Evolutionary conservation across 2,888 invertebrate species (phyloP), one percentile per base, ranked within the genome.

Genomic region (Branchipolynoe longqiensis): DNA sequence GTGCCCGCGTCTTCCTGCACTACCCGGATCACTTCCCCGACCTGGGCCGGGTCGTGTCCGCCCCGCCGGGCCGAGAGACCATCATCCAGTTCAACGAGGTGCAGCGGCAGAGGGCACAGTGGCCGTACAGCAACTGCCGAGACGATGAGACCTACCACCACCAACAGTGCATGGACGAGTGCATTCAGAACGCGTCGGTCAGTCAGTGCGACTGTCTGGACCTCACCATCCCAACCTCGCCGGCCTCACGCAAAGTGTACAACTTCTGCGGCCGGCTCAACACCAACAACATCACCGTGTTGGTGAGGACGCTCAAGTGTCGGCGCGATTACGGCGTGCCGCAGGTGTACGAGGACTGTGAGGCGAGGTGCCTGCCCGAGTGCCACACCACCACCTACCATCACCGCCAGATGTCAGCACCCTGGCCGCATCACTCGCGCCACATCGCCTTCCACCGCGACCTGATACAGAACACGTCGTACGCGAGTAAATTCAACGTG

Each of bases 371-470:
- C 28, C 78, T 48, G 1, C 78, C 78, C 1, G 48, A 78, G 48
- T 78, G 78, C 28, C 28, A 48, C n/a, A 78, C 48, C 0, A 78
- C 48, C 14, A 78, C 78, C 3, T 78, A 78, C 48, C 78, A 78
- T 48, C 78, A 78, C 33, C 41, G 78, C 6, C 78, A 78, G 78
- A 78, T 78, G 78, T 78, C 78, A 3, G 78, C 78, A 40, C 78
- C 78, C 0, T 78, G 78, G 78, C 78, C 78, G 6, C 78, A 78
- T 28, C 78, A 78, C 33, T 78, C 78, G 41, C 41, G 78, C 1
- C 78, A 78, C 41, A 28, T 78, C 3, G 78, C 78, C 54, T 78
- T 78, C 33, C 78, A 78, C 28, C 1, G 78, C 6, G 78, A 78
- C 54, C 22, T 78, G 0, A 54, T 78, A 1, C 41, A 48, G 54